phyloP scores from a whole-genome alignment of 1,140 invertebrate species.

The Apis dorsata region DNA sequence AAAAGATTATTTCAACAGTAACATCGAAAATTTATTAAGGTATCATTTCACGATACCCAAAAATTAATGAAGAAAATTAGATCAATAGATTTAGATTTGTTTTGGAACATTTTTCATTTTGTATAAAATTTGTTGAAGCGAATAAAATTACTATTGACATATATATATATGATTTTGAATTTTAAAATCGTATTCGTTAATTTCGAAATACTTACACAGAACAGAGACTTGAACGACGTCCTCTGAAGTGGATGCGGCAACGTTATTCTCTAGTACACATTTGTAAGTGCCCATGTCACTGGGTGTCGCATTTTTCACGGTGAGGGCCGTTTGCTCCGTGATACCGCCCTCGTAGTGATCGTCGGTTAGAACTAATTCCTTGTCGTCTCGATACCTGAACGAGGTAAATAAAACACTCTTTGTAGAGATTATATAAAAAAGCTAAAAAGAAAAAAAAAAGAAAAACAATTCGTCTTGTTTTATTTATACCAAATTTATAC shows the following conservation, averaged over 20 bases:
- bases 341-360: constrained; percentile 88
- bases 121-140: too few relatives aligned
- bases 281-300: constrained; percentile 90
- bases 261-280: constrained; percentile 88
- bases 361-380: constrained; percentile 83
- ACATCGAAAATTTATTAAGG: too few relatives aligned
- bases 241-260: constrained; percentile 86
- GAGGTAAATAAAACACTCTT: not conserved
- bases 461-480: not conserved
- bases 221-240: constrained; percentile 87
- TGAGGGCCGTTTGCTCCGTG: constrained; percentile 85
- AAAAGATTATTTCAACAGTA: not conserved
- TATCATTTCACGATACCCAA: too few relatives aligned
- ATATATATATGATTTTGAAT: too few relatives aligned
- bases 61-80: too few relatives aligned
- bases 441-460: not conserved
- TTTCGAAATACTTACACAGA: constrained; percentile 85
- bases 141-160: too few relatives aligned
- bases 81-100: too few relatives aligned
- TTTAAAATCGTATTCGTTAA: not conserved
- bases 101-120: too few relatives aligned
- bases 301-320: constrained; percentile 88
- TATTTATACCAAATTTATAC: not conserved
- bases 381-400: constrained; percentile 86
- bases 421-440: not conserved